phyloP scores from a whole-genome alignment of 1,140 invertebrate species.

The Lepidurus couesii region DNA sequence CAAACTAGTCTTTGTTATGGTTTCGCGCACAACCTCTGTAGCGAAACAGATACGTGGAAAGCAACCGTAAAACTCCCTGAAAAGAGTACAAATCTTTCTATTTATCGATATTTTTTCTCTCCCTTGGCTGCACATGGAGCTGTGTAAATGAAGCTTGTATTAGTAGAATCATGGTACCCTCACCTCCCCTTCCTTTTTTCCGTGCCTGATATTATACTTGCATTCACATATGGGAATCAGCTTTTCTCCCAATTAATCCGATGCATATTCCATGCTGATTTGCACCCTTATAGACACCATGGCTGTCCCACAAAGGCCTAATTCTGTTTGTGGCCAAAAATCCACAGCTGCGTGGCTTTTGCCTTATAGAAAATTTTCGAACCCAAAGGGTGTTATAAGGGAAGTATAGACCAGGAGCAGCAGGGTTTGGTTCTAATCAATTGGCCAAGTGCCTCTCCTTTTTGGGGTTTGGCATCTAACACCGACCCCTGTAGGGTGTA shows the following conservation, averaged over 20 bases:
- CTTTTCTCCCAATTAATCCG: slow-evolving; percentile 22
- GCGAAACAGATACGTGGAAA: too few species aligned
- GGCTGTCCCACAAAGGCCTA: background rate
- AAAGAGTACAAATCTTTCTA: too few species aligned
- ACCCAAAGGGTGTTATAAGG: background rate
- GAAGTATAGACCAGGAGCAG: background rate
- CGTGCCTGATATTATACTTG: background rate
- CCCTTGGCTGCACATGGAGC: too few species aligned
- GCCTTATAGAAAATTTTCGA: background rate
- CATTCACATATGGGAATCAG: slow-evolving; percentile 11
- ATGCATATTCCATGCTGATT: slow-evolving; percentile 18
- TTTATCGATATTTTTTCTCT: too few species aligned
- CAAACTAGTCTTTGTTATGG: too few species aligned
- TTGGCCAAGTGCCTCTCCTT: slow-evolving; percentile 11
- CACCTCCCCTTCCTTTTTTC: background rate
- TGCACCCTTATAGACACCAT: slow-evolving; percentile 17
- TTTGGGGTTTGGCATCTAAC: background rate
- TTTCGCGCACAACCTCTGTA: too few species aligned
- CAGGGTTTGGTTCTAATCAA: background rate
- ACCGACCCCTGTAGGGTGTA: background rate
- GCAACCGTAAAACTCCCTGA: too few species aligned
- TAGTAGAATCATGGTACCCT: background rate
- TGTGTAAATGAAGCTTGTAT: too few species aligned
- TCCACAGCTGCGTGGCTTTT: slow-evolving; percentile 11
- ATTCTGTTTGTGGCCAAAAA: slow-evolving; percentile 19